A percentile compares a stretch with the other conserved stretches of the same genome.
Evolutionary conservation across 2,888 invertebrate genomes (phyloP).

Genomic region (Trissoscelio sp.): DNA sequence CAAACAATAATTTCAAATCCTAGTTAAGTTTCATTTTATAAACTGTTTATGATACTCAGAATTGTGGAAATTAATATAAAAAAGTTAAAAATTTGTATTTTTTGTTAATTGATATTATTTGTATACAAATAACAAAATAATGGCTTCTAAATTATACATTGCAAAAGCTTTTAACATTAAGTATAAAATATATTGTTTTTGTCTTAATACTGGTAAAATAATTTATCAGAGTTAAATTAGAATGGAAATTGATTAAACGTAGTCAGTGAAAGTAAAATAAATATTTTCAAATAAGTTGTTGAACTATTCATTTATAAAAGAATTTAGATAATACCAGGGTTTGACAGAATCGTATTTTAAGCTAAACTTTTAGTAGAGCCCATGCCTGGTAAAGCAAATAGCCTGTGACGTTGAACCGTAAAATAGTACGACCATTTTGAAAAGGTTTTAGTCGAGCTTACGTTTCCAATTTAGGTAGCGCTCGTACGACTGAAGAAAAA

Average conservation of each 20-base stretch:
- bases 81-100: too few species aligned
- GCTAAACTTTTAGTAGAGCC: slow-evolving; percentile 36
- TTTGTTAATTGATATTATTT: too few species aligned
- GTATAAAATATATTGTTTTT: too few species aligned
- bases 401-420: slow-evolving; percentile 62
- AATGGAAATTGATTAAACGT: not conserved
- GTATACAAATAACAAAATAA: too few species aligned
- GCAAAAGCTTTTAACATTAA: too few species aligned
- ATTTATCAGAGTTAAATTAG: not conserved
- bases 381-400: slow-evolving; percentile 45
- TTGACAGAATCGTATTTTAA: slow-evolving; percentile 51
- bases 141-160: too few species aligned
- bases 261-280: slow-evolving; percentile 22
- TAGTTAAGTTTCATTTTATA: too few species aligned
- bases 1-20: too few species aligned
- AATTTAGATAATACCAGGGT: slow-evolving; percentile 39
- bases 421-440: slow-evolving; percentile 59
- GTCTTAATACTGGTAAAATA: too few species aligned
- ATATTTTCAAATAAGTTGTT: slow-evolving; percentile 22
- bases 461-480: slow-evolving; percentile 55
- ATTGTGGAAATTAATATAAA: too few species aligned
- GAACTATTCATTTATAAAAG: slow-evolving; percentile 36
- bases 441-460: slow-evolving; percentile 63
- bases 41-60: too few species aligned
- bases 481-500: slow-evolving; percentile 24